Base-by-base conservation (phyloP, 2,113 vertebrate species). In the Brachypodius melanocephalos region DNA sequence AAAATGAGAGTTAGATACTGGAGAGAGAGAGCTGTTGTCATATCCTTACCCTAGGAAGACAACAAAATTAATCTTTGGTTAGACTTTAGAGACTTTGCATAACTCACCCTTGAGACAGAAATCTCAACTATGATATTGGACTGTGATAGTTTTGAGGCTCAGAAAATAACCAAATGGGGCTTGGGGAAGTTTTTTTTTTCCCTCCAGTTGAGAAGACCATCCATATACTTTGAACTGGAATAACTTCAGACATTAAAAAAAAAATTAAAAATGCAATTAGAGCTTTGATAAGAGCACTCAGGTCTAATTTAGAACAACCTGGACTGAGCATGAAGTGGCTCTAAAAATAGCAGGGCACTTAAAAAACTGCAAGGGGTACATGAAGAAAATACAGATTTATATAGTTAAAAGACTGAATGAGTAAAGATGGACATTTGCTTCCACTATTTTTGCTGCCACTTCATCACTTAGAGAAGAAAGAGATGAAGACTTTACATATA, bases 401-500 rank as follows among this genome's bases (percentile, higher is more conserved):
- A 46, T 61, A 81, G 26, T 54, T 91, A 63, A 72, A 90, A 65
- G 66, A 61, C 14, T 51, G 24, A 78, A 75, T 42, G 49, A 85
- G 55, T 89, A 66, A 80, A 89, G 52, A 72, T 11, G 8, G 63
- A 73, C 26, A 59, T 89, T 94, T 89, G 36, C 62, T 92, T 46
- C 52, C 6, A 11, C 42, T 81, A 8, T 94, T 89, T 96, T 86
- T 95, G 58, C 59, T 82, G 48, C 67, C 82, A 94, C 61, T 90
- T 96, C 18, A 76, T 88, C 7, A 26, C 67, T 67, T 86, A 46
- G 80, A 91, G 77, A 95, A 93, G 81, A 73, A 93, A 92, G 68
- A 76, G 72, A 86, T 49, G 61, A 94, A 88, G 63, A 83, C 78
- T 94, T 96, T 79, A 85, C 26, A 21, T 81, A 20, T 28, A 88